phyloP scores from a whole-genome alignment of 2,888 invertebrate species.

The Mamestra brassicae region DNA sequence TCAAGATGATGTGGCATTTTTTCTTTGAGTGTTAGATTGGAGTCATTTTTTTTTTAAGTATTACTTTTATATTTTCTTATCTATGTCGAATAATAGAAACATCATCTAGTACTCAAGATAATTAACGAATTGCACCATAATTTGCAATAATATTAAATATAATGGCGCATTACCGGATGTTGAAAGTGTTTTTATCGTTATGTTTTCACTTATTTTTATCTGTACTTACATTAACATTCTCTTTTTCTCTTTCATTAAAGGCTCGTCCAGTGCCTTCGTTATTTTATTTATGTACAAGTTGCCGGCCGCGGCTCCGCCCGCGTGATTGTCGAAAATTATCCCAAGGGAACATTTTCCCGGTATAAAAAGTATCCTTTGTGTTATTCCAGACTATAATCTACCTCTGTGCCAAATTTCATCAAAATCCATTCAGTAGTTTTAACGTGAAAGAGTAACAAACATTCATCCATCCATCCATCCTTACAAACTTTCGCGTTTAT shows the following conservation, averaged over 20 bases:
- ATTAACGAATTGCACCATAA: slow-evolving; percentile 38
- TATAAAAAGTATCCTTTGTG: no score
- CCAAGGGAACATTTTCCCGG: no score
- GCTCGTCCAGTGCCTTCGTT: background rate
- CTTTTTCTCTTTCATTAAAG: slow-evolving; percentile 1
- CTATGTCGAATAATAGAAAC: slow-evolving; percentile 19
- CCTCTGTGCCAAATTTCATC: no score
- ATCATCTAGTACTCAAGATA: background rate
- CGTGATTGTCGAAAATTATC: no score
- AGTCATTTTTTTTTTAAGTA: background rate
- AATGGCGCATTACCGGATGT: slow-evolving; percentile 32
- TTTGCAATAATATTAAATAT: slow-evolving; percentile 31
- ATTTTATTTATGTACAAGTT: background rate
- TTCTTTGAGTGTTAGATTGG: background rate
- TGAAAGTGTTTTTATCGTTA: slow-evolving; percentile 19
- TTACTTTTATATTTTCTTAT: slow-evolving; percentile 18
- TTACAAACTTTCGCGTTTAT: no score
- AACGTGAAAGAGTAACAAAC: no score
- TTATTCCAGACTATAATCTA: no score
- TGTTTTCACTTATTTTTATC: slow-evolving; percentile 24
- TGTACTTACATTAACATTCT: slow-evolving; percentile 7
- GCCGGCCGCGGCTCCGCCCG: no score
- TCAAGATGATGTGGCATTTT: background rate
- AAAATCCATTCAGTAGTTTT: no score
- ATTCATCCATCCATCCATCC: no score